These are phyloP conservation scores for Pseudomyrmex gracilis DNA, from an alignment of 1,140 invertebrate species.

Conservation along the genomic window DNA sequence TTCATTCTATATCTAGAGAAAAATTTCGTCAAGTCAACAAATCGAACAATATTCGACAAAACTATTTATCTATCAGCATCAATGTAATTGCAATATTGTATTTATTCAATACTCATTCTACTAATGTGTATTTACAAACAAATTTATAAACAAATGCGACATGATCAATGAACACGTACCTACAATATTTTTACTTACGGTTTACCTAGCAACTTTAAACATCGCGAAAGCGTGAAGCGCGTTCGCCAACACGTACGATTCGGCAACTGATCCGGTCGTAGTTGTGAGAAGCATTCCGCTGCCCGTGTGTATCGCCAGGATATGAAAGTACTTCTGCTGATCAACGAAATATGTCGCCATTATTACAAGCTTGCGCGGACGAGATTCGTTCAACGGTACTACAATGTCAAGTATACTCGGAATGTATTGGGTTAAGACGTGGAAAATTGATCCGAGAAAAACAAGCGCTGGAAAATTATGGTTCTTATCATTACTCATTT, in stretches of 20 bases:
- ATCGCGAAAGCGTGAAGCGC: slow-evolving; percentile 32
- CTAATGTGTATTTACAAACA: too few relatives aligned
- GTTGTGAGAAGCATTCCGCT: slow-evolving; percentile 31
- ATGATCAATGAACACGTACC: not conserved
- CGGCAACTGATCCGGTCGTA: slow-evolving; percentile 57
- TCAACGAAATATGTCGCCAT: slow-evolving; percentile 64
- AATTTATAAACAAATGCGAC: too few relatives aligned
- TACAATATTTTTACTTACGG: not conserved
- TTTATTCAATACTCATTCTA: too few relatives aligned
- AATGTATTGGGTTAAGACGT: not conserved
- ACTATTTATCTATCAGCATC: not conserved
- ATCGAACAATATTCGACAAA: not conserved
- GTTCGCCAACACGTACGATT: slow-evolving; percentile 21
- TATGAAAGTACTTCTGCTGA: slow-evolving; percentile 63
- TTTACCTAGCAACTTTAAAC: slow-evolving; percentile 48
- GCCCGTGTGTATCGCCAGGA: slow-evolving; percentile 44
- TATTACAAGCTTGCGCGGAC: slow-evolving; percentile 1
- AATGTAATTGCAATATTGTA: too few relatives aligned
- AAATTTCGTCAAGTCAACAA: not conserved
- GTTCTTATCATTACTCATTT: slow-evolving; percentile 7
- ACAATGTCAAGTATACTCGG: not conserved
- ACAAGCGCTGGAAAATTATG: not conserved
- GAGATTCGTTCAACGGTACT: slow-evolving; percentile 42
- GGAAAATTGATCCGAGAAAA: not conserved
- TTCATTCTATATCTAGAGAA: slow-evolving; percentile 48